Evolutionary conservation across 2,113 vertebrate species (phyloP), one percentile per base, ranked within the genome.

Genomic region (Ceuthmochares aereus): DNA sequence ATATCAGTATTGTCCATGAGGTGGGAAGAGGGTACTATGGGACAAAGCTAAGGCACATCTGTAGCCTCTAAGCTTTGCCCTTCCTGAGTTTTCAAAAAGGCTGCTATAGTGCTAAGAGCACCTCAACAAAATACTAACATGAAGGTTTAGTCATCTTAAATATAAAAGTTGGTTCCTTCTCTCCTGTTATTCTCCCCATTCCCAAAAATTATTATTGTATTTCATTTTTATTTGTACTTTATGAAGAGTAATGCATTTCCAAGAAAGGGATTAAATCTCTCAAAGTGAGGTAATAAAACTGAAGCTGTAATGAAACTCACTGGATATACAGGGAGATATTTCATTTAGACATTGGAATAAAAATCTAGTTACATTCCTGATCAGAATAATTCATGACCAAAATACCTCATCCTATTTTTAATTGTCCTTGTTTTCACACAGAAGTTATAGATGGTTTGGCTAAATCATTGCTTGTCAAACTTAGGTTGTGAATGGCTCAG

Each of bases 341-440:
- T 97, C 95, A 97, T 89, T 90, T 90, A 87, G 74, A 36, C 87
- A 82, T 63, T 78, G 74, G 32, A 93, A 95, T 92, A 96, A 97
- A 97, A 95, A 69, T 87, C 69, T 67, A 45, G 84, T 95, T 95
- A 84, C 82, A 93, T 85, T 90, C 45, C 74, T 93, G 90, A 89
- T 89, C 90, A 85, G 92, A 97, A 97, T 96, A 96, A 97, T 96
- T 96, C 91, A 97, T 95, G 70, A 81, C 87, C 74, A 87, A 89
- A 89, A 89, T 34, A 59, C 68, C 87, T 93, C 66, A 85, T 70
- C 76, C 59, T 84, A 84, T 80, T 96, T 96, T 97, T 97, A 97
- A 97, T 97, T 96, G 90, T 76, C 77, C 94, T 93, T 97, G 87
- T 93, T 96, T 95, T 95, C 79, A 83, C 84, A 95, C 89, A 75